Evolutionary conservation across 2,888 invertebrate genomes (phyloP).

Genomic region (Biston stratarius): DNA sequence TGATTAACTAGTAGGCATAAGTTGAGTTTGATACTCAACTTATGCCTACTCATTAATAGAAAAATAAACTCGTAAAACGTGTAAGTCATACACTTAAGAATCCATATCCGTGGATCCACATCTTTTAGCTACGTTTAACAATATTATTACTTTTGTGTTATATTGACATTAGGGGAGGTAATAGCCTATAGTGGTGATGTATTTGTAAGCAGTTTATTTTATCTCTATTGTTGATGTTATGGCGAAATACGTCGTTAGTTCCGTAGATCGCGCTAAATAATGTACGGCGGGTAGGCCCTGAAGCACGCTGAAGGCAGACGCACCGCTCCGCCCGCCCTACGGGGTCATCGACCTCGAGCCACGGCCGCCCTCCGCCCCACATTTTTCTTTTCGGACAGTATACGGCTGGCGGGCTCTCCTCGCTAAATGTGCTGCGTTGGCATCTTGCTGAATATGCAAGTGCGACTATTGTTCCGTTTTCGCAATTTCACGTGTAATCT

Average conservation of each 20-base stretch:
- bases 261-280: constrained; percentile 70
- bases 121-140: neutral
- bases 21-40: no score
- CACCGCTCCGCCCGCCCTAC: constrained; percentile 54
- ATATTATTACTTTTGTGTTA: neutral
- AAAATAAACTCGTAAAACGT: no score
- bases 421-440: constrained; percentile 74
- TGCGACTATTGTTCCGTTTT: constrained; percentile 77
- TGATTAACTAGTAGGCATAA: no score
- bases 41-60: no score
- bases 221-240: constrained; percentile 55
- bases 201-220: constrained; percentile 44
- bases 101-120: no score
- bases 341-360: constrained; percentile 75
- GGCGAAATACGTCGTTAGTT: constrained; percentile 63
- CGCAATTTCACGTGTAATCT: constrained; percentile 80
- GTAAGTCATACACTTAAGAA: no score
- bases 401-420: constrained; percentile 64
- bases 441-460: constrained; percentile 76
- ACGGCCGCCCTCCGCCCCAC: constrained; percentile 71
- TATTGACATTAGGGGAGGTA: constrained; percentile 35
- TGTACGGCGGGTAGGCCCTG: constrained; percentile 69
- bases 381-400: constrained; percentile 83
- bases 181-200: constrained; percentile 42
- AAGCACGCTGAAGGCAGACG: constrained; percentile 56